Conservation (phyloP, 2,797 vertebrate species). For the Smutsia temminckii region DNA sequence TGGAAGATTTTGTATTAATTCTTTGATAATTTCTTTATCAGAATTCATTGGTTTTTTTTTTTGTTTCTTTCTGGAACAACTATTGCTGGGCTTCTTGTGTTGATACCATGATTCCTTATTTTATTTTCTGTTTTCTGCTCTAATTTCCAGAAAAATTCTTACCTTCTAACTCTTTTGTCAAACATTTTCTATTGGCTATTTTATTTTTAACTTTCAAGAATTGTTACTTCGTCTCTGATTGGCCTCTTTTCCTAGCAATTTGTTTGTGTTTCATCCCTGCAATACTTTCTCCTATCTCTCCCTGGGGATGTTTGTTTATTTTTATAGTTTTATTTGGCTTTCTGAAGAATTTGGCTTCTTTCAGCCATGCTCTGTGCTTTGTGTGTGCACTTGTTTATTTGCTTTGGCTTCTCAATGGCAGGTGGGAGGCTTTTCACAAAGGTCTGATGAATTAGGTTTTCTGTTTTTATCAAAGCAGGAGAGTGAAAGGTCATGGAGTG, state of each 20-base stretch:
- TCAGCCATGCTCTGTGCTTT: not conserved
- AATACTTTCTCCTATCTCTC: not conserved
- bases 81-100: not conserved
- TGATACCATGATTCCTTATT: not conserved
- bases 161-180: not conserved
- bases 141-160: not conserved
- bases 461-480: not conserved
- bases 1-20: not conserved
- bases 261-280: not conserved
- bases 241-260: not conserved
- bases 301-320: not conserved
- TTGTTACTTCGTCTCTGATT: not conserved
- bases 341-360: not conserved
- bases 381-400: not conserved
- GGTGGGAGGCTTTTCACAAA: not conserved
- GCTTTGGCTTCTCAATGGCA: not conserved
- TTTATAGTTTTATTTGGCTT: not conserved
- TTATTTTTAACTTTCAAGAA: not conserved
- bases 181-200: not conserved
- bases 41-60: not conserved
- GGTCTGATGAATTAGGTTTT: not conserved
- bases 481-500: not conserved
- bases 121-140: not conserved
- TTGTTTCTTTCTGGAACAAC: not conserved
- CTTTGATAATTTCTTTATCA: not conserved